A percentile compares a stretch with the other conserved stretches of the same genome.
phyloP scores from a whole-genome alignment of 2,888 invertebrate species.

The Cynaeus angustus region DNA sequence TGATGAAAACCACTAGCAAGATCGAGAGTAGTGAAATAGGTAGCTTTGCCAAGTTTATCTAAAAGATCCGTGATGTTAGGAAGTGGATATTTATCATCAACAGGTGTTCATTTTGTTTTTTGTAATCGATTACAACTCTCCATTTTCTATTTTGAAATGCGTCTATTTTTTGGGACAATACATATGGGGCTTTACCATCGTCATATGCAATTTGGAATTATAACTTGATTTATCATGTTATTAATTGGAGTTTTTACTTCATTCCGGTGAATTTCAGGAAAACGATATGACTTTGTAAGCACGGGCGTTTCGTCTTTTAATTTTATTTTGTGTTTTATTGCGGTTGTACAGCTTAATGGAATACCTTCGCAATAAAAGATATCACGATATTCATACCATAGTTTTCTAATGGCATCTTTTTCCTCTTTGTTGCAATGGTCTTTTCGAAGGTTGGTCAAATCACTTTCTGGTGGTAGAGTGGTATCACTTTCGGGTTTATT shows the following conservation, averaged over 20 bases:
- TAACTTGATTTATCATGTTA: background rate
- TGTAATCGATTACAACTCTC: constrained; percentile 52
- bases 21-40: constrained; percentile 51
- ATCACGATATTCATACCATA: background rate
- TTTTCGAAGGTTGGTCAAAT: constrained; percentile 55
- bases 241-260: background rate
- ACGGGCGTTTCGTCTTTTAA: background rate
- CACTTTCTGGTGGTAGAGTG: background rate
- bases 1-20: constrained; percentile 53
- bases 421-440: background rate
- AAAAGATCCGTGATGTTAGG: constrained; percentile 53
- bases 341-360: background rate
- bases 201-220: background rate
- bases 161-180: constrained; percentile 44
- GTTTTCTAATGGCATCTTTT: constrained; percentile 8
- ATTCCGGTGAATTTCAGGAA: background rate
- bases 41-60: constrained; percentile 49
- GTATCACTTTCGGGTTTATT: background rate
- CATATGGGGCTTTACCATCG: constrained; percentile 17
- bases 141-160: constrained; percentile 53
- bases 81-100: constrained; percentile 51
- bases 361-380: constrained; percentile 1
- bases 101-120: no score
- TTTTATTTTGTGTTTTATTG: background rate
- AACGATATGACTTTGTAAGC: background rate